Base-by-base conservation (phyloP, 2,888 invertebrate species). In the Euplagia quadripunctaria region DNA sequence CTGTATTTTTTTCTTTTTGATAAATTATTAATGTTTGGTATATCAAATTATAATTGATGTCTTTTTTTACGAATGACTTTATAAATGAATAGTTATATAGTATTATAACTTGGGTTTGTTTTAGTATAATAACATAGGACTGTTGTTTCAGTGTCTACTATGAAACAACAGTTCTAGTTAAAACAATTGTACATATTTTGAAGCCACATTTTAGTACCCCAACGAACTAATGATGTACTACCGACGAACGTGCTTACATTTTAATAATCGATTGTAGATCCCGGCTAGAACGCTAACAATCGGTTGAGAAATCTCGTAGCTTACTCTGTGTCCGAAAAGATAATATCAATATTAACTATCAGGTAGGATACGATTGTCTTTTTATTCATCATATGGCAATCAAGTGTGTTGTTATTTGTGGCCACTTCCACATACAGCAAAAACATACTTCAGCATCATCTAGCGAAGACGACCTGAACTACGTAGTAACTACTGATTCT, bases 181-280 rank as follows among this genome's bases (percentile, higher is more conserved):
- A 52, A 67, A 63, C 9, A 64, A 43, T 31, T 12, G 5, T 0
- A 6, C 46, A n/a, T 16, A 64, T 17, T 42, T 41, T 0, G 12
- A 77, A 81, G 90, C 85, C 76, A 52, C 88, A 91, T 93, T 89
- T 93, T 93, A 93, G 79, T 63, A 72, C 70, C 74, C 55, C 79
- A 69, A 65, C 77, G 78, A 73, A 82, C 89, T 91, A 92, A 92
- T 91, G 90, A 92, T 88, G 88, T 89, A 88, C 90, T 90, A 89
- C 89, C 85, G 86, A 86, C 84, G 88, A 88, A 87, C 88, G 86
- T 89, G 90, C 87, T 92, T 92, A 94, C 91, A 91, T 92, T 92
- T 92, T 92, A 93, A 93, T 93, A 92, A 93, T 92, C 90, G 89
- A 90, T 90, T 90, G 90, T 90, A 89, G 89, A 89, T 88, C 86